Evolutionary conservation across 2,888 invertebrate genomes (phyloP).

Genomic region (Caenorhabditis uteleia): DNA sequence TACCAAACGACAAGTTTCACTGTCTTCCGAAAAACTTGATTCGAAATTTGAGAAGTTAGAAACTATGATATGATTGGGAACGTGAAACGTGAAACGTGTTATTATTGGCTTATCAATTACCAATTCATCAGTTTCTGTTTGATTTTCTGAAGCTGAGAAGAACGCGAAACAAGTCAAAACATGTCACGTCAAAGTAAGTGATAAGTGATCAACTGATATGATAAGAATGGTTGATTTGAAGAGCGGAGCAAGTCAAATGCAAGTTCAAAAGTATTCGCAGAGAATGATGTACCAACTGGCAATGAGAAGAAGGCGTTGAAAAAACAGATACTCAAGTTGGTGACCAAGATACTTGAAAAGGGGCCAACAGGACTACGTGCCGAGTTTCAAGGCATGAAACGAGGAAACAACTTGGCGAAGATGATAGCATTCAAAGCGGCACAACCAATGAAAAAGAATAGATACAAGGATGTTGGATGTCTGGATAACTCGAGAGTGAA

Average conservation of each 20-base stretch:
- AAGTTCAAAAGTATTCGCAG: neutral
- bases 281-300: conserved; percentile 3
- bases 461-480: conserved; percentile 49
- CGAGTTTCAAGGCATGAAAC: conserved; percentile 40
- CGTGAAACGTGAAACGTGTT: too few relatives aligned
- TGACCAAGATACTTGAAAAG: conserved; percentile 32
- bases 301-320: conserved; percentile 1
- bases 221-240: too few relatives aligned
- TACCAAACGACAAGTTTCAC: too few relatives aligned
- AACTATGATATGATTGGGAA: too few relatives aligned
- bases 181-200: too few relatives aligned
- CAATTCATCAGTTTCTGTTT: too few relatives aligned
- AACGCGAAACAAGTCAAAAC: too few relatives aligned
- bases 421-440: conserved; percentile 40
- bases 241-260: neutral
- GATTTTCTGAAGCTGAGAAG: too few relatives aligned
- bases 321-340: conserved; percentile 31
- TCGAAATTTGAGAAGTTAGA: too few relatives aligned
- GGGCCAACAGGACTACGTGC: conserved; percentile 32
- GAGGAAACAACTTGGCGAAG: conserved; percentile 35
- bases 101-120: too few relatives aligned
- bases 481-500: conserved; percentile 44
- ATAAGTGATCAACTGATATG: too few relatives aligned
- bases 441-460: conserved; percentile 31
- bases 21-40: too few relatives aligned